These are phyloP conservation scores for Caranx ignobilis DNA, from an alignment of 2,113 vertebrate species.

Conservation along the genomic window DNA sequence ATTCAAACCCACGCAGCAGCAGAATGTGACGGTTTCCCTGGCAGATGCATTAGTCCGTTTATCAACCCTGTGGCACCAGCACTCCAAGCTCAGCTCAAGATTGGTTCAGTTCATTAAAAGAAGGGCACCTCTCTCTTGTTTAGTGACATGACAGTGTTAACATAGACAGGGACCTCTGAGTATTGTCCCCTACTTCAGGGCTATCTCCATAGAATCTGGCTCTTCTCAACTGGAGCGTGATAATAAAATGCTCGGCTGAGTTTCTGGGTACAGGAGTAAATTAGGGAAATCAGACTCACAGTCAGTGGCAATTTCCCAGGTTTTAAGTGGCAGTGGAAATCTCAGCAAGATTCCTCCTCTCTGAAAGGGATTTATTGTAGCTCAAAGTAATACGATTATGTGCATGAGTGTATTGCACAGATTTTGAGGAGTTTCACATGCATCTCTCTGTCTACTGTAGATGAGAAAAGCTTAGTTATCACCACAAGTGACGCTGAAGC, in stretches of 20 bases:
- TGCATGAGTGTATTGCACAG: slow-evolving; percentile 54
- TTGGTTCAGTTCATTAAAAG: slow-evolving; percentile 69
- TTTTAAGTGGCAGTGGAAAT: slow-evolving; percentile 76
- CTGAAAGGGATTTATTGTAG: slow-evolving; percentile 68
- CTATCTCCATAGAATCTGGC: slow-evolving; percentile 64
- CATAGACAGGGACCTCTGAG: slow-evolving; percentile 51
- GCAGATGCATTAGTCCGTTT: slow-evolving; percentile 54
- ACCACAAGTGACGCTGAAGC: slow-evolving; percentile 31
- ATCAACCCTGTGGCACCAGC: slow-evolving; percentile 42
- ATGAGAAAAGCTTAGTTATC: slow-evolving; percentile 46
- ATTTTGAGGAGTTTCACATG: slow-evolving; percentile 53
- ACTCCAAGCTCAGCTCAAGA: slow-evolving; percentile 38
- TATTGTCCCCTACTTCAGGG: slow-evolving; percentile 57
- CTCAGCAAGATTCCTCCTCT: slow-evolving; percentile 64
- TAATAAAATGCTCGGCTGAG: slow-evolving; percentile 70
- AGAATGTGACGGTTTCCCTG: slow-evolving; percentile 44
- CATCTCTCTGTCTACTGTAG: slow-evolving; percentile 24
- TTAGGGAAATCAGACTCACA: slow-evolving; percentile 76
- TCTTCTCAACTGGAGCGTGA: slow-evolving; percentile 61
- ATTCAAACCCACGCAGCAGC: slow-evolving; percentile 57
- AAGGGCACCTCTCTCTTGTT: slow-evolving; percentile 56
- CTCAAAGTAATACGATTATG: slow-evolving; percentile 66
- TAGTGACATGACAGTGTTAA: slow-evolving; percentile 59
- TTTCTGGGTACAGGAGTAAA: slow-evolving; percentile 70
- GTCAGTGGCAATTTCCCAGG: slow-evolving; percentile 73